Evolutionary conservation across 2,113 vertebrate genomes (phyloP).

Genomic region (Strix aluco): DNA sequence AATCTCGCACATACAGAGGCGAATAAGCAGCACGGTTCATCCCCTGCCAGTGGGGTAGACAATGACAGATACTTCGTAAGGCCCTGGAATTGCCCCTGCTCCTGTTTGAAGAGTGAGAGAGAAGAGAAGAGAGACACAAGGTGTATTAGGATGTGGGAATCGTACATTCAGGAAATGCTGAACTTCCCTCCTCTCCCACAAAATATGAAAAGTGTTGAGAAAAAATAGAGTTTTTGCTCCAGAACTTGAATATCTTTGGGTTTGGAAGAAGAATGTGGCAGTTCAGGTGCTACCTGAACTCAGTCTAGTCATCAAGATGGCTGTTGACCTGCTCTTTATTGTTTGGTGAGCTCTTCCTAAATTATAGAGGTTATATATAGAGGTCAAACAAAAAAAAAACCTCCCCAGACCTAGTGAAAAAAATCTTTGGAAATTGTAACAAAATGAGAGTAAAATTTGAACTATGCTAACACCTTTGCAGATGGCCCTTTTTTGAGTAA

Average conservation of each 20-base stretch:
- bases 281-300: not conserved
- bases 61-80: fast-evolving
- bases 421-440: not conserved
- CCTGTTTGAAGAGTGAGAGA: not conserved
- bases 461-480: not conserved
- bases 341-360: not conserved
- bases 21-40: not conserved
- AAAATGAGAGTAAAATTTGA: not conserved
- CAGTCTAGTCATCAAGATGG: not conserved
- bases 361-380: fast-evolving
- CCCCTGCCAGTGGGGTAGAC: not conserved
- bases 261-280: not conserved
- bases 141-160: too few species aligned
- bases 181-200: not conserved
- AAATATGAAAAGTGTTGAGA: not conserved
- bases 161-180: fast-evolving
- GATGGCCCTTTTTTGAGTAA: not conserved
- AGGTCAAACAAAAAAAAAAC: not conserved
- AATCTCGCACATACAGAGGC: not conserved
- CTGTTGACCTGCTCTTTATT: not conserved
- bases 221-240: not conserved
- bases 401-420: fast-evolving
- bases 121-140: not conserved
- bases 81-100: not conserved
- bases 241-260: not conserved